Base-by-base conservation (phyloP, 2,888 invertebrate genomes). In the Acrobasis consociella region DNA sequence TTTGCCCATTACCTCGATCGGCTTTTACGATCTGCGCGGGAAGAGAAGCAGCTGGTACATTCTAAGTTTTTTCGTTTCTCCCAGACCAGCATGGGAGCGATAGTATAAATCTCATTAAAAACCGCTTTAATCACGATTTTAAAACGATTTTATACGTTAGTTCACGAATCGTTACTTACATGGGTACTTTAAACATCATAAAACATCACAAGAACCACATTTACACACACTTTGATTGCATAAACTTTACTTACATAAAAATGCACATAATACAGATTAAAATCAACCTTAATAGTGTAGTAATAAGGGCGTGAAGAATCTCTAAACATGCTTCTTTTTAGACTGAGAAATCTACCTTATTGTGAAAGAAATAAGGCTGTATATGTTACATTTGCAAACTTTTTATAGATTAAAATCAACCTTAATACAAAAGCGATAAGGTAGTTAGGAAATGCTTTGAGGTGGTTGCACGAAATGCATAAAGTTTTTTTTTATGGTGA, bases 141-240 rank as follows among this genome's bases (percentile, higher is more conserved):
- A 22, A 22, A 3, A 22, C 22, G 22, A 31, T 2, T 22, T 31
- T 31, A 31, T 5, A 31, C 7, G 31, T 31, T 31, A 8, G 31
- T 31, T 5, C 5, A 31, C 7, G 2, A 31, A 31, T 31, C 31
- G 31, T 8, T 10, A 9, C 2, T 11, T 51, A 50, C 9, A 16
- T 17, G 16, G 13, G 50, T 50, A 50, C 17, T 17, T 50, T 1
- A 49, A 9, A 49, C 16, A 5, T 51, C 22, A 1, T 51, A 51
- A 52, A 52, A 52, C 31, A 52, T 52, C 52, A 52, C 13, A 52
- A 13, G 8, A 52, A 52, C 52, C 52, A 17, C 51, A 52, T 51
- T 17, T 16, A 51, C 7, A 10, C 31, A 31, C 31, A 11, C 8
- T 31, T 52, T 37, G 52, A 11, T 22, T 31, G 31, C 10, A 52